These are phyloP conservation scores for Panonychus citri DNA, from an alignment of 1,140 invertebrate species.

Conservation along the genomic window DNA sequence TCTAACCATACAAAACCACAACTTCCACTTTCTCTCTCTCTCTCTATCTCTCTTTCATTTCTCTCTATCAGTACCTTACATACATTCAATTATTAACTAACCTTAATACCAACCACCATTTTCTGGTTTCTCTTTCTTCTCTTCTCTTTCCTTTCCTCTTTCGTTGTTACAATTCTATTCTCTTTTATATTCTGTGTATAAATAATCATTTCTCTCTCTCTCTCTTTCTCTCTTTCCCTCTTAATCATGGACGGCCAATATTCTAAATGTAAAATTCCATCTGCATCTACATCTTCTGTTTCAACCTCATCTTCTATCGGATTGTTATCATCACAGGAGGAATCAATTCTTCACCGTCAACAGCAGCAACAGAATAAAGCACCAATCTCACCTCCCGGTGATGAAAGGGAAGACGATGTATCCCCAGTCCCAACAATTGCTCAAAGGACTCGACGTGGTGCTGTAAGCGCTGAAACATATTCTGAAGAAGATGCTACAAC, in stretches of 20 bases:
- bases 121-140: neutral
- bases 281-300: too few species aligned
- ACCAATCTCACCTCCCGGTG: constrained; percentile 43
- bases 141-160: too few species aligned
- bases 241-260: too few species aligned
- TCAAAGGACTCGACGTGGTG: constrained; percentile 21
- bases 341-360: constrained; percentile 46
- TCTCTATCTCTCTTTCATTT: too few species aligned
- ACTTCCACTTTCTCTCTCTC: too few species aligned
- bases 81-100: too few species aligned
- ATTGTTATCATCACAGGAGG: constrained; percentile 33
- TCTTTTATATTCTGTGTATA: too few species aligned
- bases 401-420: constrained; percentile 23
- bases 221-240: too few species aligned
- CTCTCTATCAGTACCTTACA: too few species aligned
- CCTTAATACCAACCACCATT: neutral
- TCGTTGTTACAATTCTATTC: too few species aligned
- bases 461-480: constrained; percentile 86
- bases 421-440: constrained; percentile 9
- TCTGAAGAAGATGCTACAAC: constrained; percentile 90
- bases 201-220: neutral
- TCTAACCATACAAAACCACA: too few species aligned
- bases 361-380: constrained; percentile 25
- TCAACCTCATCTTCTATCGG: too few species aligned
- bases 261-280: constrained; percentile 11